phyloP scores from a whole-genome alignment of 2,797 vertebrate genomes.

The Philypnodon macrostomus region DNA sequence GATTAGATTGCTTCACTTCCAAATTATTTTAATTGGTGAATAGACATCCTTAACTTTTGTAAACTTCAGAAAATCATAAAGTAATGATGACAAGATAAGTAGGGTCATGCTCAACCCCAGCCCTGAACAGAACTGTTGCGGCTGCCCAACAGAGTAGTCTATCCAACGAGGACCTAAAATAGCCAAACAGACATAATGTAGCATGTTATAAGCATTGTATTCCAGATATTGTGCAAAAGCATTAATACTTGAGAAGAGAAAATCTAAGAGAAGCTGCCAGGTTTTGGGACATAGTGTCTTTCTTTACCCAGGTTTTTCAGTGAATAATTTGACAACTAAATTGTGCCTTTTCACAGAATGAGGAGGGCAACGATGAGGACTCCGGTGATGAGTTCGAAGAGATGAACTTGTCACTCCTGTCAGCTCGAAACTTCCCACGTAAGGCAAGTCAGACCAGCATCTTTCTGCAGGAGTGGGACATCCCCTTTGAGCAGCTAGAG shows the following conservation, averaged over 20 bases:
- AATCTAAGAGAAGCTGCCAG: not conserved
- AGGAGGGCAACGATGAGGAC: constrained; percentile 88
- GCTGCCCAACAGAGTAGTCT: too few species aligned
- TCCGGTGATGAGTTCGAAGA: constrained; percentile 97
- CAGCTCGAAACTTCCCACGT: constrained; percentile 93
- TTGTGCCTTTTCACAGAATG: constrained; percentile 76
- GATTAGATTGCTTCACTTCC: too few species aligned
- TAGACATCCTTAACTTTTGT: too few species aligned
- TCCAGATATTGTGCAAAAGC: too few species aligned
- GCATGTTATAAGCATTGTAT: too few species aligned
- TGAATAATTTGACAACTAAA: not conserved
- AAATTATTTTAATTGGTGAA: too few species aligned
- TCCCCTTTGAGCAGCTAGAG: constrained; percentile 97
- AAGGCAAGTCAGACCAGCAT: constrained; percentile 99
- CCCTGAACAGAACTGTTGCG: too few species aligned
- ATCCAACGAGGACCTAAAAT: too few species aligned
- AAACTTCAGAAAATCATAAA: too few species aligned
- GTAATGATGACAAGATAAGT: too few species aligned
- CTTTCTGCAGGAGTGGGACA: constrained; percentile 99
- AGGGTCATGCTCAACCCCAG: too few species aligned
- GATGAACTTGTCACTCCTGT: constrained; percentile 96
- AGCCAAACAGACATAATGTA: not conserved
- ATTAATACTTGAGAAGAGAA: constrained; percentile 1
- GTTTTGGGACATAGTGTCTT: not conserved
- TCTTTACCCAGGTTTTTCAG: too few species aligned